Evolutionary conservation across 2,888 invertebrate genomes (phyloP).

Genomic region (Xylocampa areola): DNA sequence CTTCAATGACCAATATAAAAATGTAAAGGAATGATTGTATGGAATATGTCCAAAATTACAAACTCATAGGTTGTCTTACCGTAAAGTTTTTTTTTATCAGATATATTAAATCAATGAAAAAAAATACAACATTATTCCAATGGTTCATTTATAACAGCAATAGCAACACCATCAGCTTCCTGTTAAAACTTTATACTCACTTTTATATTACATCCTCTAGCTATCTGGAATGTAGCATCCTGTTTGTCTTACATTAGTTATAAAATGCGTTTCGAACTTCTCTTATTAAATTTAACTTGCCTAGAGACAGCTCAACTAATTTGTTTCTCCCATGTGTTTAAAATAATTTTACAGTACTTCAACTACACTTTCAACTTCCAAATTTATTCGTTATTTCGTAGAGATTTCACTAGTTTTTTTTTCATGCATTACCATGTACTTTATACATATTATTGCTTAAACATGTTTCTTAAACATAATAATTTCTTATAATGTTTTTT

Average conservation of each 20-base stretch:
- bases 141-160: neutral
- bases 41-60: too few species aligned
- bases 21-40: too few species aligned
- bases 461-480: too few species aligned
- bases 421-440: too few species aligned
- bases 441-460: too few species aligned
- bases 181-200: neutral
- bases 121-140: neutral
- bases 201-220: slow-evolving; percentile 1
- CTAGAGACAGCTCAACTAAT: neutral
- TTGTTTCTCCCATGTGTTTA: neutral
- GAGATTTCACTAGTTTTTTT: too few species aligned
- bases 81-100: too few species aligned
- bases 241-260: slow-evolving; percentile 1
- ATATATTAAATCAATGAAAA: neutral
- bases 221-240: neutral
- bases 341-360: slow-evolving; percentile 9
- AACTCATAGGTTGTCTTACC: too few species aligned
- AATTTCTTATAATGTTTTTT: too few species aligned
- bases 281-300: slow-evolving; percentile 2
- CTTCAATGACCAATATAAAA: too few species aligned
- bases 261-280: neutral
- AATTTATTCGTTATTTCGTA: too few species aligned
- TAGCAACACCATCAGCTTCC: neutral
- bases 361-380: too few species aligned